phyloP scores from a whole-genome alignment of 23 tunicate genomes.

The Styela clava region DNA sequence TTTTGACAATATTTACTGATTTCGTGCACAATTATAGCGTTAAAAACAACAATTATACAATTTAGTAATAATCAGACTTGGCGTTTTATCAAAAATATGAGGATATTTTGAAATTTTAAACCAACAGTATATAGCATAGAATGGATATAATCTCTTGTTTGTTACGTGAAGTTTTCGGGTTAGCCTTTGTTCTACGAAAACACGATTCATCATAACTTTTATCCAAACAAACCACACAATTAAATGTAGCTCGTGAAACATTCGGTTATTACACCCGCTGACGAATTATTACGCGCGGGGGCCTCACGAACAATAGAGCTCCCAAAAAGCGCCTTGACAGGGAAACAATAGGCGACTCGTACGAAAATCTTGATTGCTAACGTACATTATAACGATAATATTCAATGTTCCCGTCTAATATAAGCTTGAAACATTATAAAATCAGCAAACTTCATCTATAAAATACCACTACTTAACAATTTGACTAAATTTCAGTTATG shows the following conservation, averaged over 20 bases:
- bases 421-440: neutral
- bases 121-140: no score
- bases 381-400: conserved; percentile 2
- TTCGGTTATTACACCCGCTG: conserved; percentile 22
- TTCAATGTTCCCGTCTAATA: neutral
- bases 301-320: conserved; percentile 7
- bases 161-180: conserved; percentile 12
- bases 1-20: no score
- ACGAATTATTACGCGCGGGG: conserved; percentile 11
- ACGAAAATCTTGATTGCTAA: conserved; percentile 19
- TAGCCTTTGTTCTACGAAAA: conserved; percentile 1
- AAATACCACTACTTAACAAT: neutral
- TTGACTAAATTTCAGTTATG: neutral
- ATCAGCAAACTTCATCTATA: neutral
- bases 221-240: conserved; percentile 29
- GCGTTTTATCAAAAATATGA: no score
- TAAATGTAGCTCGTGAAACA: conserved; percentile 20
- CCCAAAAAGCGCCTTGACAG: conserved; percentile 20
- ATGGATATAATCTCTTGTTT: no score
- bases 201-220: conserved; percentile 19
- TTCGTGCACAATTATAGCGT: no score
- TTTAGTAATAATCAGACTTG: no score
- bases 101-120: no score
- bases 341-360: conserved; percentile 20
- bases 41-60: no score